phyloP scores from a whole-genome alignment of 2,888 invertebrate genomes.

The Macrosiphum euphorbiae region DNA sequence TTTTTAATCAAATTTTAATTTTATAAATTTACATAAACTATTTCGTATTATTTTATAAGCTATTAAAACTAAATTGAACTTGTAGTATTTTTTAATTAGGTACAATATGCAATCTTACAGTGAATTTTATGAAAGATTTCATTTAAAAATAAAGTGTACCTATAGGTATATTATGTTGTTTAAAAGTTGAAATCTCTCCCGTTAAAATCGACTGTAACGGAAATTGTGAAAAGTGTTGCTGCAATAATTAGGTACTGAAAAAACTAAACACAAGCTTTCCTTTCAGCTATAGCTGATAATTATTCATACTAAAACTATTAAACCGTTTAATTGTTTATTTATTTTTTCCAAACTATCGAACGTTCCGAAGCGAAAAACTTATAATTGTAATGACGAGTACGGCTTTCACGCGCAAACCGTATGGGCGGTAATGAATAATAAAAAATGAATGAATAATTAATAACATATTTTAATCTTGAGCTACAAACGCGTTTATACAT shows the following conservation, averaged over 20 bases:
- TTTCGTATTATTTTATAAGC: neutral
- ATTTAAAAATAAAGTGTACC: neutral
- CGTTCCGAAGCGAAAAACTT: conserved; percentile 19
- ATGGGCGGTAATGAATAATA: neutral
- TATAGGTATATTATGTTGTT: neutral
- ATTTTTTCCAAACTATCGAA: conserved; percentile 13
- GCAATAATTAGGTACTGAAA: neutral
- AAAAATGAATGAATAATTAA: too few species aligned
- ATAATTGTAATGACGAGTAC: neutral
- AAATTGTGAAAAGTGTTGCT: neutral
- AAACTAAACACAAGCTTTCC: neutral
- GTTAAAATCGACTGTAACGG: neutral
- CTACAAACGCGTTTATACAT: neutral
- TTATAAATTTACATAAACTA: neutral
- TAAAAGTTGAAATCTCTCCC: neutral
- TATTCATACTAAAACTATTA: neutral
- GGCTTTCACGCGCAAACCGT: conserved; percentile 4
- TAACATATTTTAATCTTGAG: neutral
- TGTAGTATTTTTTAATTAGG: neutral
- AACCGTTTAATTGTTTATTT: neutral
- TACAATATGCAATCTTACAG: neutral
- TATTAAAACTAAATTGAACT: neutral
- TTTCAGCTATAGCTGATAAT: neutral
- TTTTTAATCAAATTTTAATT: neutral
- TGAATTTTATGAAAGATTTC: neutral